phyloP scores from a whole-genome alignment of 2,888 invertebrate genomes.

The Conistra vaccinii region DNA sequence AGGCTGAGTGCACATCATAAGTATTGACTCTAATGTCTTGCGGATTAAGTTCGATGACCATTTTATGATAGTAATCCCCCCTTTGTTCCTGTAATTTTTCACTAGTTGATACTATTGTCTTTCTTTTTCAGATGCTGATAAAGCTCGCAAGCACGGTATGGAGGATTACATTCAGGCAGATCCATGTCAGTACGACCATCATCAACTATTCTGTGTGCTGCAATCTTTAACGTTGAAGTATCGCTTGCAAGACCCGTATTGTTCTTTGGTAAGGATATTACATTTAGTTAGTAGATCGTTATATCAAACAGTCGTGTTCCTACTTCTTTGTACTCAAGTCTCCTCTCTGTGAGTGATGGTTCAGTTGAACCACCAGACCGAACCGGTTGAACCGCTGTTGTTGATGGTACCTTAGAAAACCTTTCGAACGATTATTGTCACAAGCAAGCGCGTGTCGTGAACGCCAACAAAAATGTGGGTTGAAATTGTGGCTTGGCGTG shows the following conservation, averaged over 20 bases:
- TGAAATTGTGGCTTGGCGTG: no score
- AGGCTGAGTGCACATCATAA: no score
- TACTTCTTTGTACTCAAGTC: not conserved
- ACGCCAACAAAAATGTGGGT: no score
- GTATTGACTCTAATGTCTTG: not conserved
- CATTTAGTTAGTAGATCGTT: not conserved
- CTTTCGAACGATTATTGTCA: no score
- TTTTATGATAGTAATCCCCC: constrained; percentile 1
- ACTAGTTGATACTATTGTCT: not conserved
- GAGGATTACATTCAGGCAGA: constrained; percentile 99
- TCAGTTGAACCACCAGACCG: no score
- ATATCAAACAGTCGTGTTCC: not conserved
- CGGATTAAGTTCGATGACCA: no score
- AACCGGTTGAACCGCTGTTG: not conserved
- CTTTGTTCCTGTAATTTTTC: not conserved
- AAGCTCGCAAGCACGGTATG: constrained; percentile 99
- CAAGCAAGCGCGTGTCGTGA: no score
- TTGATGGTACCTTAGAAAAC: not conserved
- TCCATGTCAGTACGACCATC: constrained; percentile 99
- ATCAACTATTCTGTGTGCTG: constrained; percentile 96
- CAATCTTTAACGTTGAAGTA: constrained; percentile 98
- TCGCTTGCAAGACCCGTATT: constrained; percentile 99
- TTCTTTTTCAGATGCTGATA: constrained; percentile 94
- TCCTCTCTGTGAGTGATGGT: not conserved
- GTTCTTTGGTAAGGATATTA: constrained; percentile 95